Base-by-base conservation (phyloP, 30 jellyfish, hydroid and myxozoan genomes). In the Pseudorhiza aurosa region DNA sequence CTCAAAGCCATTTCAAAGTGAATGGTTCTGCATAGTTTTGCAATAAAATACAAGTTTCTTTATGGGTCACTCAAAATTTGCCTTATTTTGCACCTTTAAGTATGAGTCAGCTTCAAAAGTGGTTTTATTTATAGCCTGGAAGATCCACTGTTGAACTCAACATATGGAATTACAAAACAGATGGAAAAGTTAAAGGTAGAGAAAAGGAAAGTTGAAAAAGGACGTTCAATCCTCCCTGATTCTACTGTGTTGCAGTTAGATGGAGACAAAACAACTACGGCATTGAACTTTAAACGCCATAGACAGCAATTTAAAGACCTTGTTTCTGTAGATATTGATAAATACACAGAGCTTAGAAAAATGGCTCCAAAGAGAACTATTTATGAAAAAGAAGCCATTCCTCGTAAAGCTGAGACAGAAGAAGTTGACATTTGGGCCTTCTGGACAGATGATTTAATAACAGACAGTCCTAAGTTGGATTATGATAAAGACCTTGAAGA, bases 71-170 rank as follows among this genome's bases (percentile, higher is more conserved):
- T n/a, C n/a, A n/a, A n/a, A n/a, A n/a, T n/a, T n/a, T n/a, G n/a
- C n/a, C n/a, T n/a, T n/a, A n/a, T n/a, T n/a, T n/a, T n/a, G n/a
- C n/a, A n/a, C n/a, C n/a, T n/a, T n/a, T n/a, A n/a, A n/a, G n/a
- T n/a, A 5, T 51, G 21, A 15, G 27, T 51, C 21, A n/a, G 21
- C 30, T 51, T 15, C 8, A n/a, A 51, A 51, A 18, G 9, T 5
- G 8, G 8, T 8, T 65, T 25, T 59, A 59, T 0, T 46, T 63
- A 1, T 45, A 85, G 96, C 62, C 85, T 85, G 43, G 75, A 42
- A 8, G 60, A 85, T 15, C 96, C 96, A 1, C 85, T 50, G 65
- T 8, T 85, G 56, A 85, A 85, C 87, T 85, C 96, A 49, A 74
- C 90, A 44, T 67, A 47, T 42, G 82, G 75, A 19, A 37, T 85